phyloP scores from a whole-genome alignment of 2,113 vertebrate species.

The Puma concolor region DNA sequence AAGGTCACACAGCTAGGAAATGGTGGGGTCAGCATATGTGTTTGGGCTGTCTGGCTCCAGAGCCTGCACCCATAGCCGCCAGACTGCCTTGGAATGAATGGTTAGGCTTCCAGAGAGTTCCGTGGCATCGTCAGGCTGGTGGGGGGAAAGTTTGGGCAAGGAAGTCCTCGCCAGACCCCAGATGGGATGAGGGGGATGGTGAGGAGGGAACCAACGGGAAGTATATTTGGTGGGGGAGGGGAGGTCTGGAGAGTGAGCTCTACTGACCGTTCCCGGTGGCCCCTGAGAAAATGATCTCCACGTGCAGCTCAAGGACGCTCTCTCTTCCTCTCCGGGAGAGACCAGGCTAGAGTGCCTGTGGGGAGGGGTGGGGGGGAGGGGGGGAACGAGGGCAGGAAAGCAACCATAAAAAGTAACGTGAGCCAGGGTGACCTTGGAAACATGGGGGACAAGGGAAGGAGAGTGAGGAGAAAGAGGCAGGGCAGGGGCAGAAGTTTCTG shows the following conservation, averaged over 20 bases:
- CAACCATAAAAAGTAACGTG: neutral
- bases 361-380: rapidly evolving
- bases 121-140: neutral
- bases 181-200: neutral
- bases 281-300: neutral
- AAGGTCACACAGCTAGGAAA: neutral
- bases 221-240: neutral
- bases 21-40: neutral
- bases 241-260: neutral
- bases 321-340: neutral
- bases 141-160: neutral
- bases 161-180: neutral
- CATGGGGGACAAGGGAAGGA: rapidly evolving
- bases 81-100: neutral
- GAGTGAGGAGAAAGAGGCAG: neutral
- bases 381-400: no score
- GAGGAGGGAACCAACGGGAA: neutral
- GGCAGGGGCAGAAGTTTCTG: neutral
- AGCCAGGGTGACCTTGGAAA: neutral
- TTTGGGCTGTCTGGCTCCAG: neutral
- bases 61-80: neutral
- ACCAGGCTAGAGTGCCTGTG: neutral
- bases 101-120: neutral
- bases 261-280: neutral
- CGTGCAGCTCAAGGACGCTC: neutral